Base-by-base conservation (phyloP, 2,888 invertebrate species). In the Mythimna vitellina region DNA sequence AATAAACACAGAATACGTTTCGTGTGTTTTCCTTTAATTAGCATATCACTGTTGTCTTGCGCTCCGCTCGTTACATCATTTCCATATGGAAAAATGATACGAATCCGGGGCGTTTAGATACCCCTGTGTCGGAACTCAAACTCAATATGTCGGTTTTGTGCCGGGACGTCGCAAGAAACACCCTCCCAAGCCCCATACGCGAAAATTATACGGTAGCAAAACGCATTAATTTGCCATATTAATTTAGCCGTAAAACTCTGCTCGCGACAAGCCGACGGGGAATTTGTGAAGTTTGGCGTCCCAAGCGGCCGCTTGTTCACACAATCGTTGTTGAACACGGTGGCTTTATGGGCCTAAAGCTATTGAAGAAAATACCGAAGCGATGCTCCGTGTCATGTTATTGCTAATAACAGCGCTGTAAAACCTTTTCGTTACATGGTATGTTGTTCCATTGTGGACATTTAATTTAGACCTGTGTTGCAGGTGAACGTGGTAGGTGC, bases 161-260 rank as follows among this genome's bases (percentile, higher is more conserved):
- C 32, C 14, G 61, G 76, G 67, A 76, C 72, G 92, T 93, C 94
- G 93, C 95, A 95, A 95, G 95, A 93, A 95, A 88, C 89, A 88
- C 93, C 92, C 93, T 90, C 89, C 85, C 42, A n/a, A 25, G 42
- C 65, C 65, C 53, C 87, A 89, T 89, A 93, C 91, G 92, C 89
- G 92, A 92, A 96, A 96, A 96, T 96, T 96, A 96, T 96, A 95
- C 96, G 92, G 93, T 93, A 90, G 88, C 89, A 92, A 89, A 90
- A 92, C 94, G 96, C 96, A 96, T 96, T 96, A 96, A 96, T 96
- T 96, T 96, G 96, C 96, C 94, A 96, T 96, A 96, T 96, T 96
- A 96, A 96, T 96, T 96, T 96, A 93, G 94, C 94, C 93, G 96
- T 96, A 96, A 96, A 96, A 96, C 96, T 96, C 95, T 95, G 96